A percentile compares a stretch with the other conserved stretches of the same genome.
These are phyloP conservation scores for Dinoponera quadriceps DNA, from an alignment of 1,140 invertebrate species.

Conservation along the genomic window DNA sequence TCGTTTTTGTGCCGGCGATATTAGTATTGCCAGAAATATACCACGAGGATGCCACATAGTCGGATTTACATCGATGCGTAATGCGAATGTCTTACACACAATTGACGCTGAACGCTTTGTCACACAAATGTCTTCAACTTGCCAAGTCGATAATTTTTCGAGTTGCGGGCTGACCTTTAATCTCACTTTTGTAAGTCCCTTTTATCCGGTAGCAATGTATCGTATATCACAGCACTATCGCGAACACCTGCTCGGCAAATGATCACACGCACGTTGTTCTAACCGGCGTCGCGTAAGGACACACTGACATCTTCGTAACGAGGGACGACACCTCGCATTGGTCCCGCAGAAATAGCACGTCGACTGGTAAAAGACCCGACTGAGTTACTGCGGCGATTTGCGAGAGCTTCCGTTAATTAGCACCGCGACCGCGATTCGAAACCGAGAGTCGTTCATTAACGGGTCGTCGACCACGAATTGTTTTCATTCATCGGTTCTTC, in stretches of 20 bases:
- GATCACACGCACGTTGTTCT: no score
- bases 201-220: not conserved
- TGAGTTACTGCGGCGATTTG: constrained; percentile 78
- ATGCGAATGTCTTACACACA: no score
- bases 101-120: no score
- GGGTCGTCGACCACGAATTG: constrained; percentile 78
- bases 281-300: constrained; percentile 57
- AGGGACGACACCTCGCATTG: constrained; percentile 72
- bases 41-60: no score
- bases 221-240: no score
- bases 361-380: constrained; percentile 76
- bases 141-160: no score
- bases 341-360: constrained; percentile 78
- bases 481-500: constrained; percentile 84
- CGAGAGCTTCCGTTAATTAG: constrained; percentile 82
- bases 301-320: constrained; percentile 63
- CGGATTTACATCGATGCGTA: no score
- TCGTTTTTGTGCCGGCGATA: no score
- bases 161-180: no score
- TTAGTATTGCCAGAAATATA: no score
- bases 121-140: no score
- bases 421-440: constrained; percentile 80
- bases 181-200: not conserved
- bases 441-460: constrained; percentile 81
- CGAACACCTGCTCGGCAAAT: no score